A percentile compares a stretch with the other conserved stretches of the same genome.
Conservation (phyloP, 2,888 invertebrate genomes). For the Kuschelorhynchus macadamiae region DNA sequence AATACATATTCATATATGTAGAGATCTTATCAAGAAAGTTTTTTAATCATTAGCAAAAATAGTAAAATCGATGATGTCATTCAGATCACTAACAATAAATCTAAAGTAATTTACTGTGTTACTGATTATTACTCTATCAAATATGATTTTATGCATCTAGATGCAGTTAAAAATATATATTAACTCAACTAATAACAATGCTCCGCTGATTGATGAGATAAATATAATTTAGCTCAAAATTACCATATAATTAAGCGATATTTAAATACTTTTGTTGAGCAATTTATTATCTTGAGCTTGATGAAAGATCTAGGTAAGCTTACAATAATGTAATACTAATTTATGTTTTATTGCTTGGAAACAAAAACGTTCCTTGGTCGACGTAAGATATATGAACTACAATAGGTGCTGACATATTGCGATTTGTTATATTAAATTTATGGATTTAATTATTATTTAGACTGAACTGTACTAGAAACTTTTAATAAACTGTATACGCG, state of each 20-base stretch:
- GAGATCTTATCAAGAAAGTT: slow-evolving; percentile 18
- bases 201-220: slow-evolving; percentile 37
- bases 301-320: slow-evolving; percentile 23
- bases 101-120: slow-evolving; percentile 44
- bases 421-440: neutral
- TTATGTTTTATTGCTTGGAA: slow-evolving; percentile 6
- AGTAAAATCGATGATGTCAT: slow-evolving; percentile 41
- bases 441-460: too few species aligned
- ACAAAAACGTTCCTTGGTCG: slow-evolving; percentile 2
- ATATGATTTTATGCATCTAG: slow-evolving; percentile 38
- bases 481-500: too few species aligned
- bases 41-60: slow-evolving; percentile 29
- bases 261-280: slow-evolving; percentile 30
- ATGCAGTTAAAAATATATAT: slow-evolving; percentile 47
- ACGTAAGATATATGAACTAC: slow-evolving; percentile 8
- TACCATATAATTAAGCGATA: slow-evolving; percentile 38
- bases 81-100: slow-evolving; percentile 36
- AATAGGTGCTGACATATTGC: slow-evolving; percentile 15
- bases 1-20: slow-evolving; percentile 3
- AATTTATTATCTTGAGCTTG: slow-evolving; percentile 23
- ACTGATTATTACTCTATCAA: slow-evolving; percentile 43
- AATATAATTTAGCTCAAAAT: slow-evolving; percentile 32
- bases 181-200: slow-evolving; percentile 49
- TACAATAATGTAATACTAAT: slow-evolving; percentile 11
- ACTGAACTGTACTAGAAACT: too few species aligned